These are phyloP conservation scores for Hyaena hyaena DNA, from an alignment of 2,113 vertebrate species.

Conservation along the genomic window DNA sequence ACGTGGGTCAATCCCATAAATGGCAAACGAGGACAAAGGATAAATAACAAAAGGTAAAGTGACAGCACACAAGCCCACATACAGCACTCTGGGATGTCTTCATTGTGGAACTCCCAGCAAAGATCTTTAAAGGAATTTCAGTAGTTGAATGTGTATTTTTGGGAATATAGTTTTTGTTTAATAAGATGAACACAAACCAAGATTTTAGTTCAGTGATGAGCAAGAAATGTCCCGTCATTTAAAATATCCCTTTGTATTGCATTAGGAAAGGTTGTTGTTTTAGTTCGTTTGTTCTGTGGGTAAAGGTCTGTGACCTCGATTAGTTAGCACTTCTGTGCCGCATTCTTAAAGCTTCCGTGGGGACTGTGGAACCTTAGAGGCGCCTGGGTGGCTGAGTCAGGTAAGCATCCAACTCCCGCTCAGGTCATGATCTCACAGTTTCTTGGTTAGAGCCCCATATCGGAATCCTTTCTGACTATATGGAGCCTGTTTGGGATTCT, in stretches of 20 bases:
- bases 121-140: background rate
- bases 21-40: background rate
- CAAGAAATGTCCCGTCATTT: background rate
- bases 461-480: too few relatives aligned
- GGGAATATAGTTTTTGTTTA: background rate
- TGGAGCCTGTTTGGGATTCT: too few relatives aligned
- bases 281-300: background rate
- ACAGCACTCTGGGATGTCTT: background rate
- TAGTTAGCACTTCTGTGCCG: background rate
- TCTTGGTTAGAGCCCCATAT: too few relatives aligned
- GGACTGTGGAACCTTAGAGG: background rate
- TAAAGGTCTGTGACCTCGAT: background rate
- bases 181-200: background rate
- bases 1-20: background rate
- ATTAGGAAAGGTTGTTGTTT: background rate
- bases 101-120: background rate
- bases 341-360: background rate
- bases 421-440: too few relatives aligned
- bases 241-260: background rate
- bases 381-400: too few relatives aligned
- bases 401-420: too few relatives aligned
- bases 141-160: background rate
- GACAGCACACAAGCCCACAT: background rate
- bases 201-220: background rate
- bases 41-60: background rate